A percentile compares a stretch with the other conserved stretches of the same genome.
Conservation (phyloP, 2,113 vertebrate species). For the Poeciliopsis retropinna region DNA sequence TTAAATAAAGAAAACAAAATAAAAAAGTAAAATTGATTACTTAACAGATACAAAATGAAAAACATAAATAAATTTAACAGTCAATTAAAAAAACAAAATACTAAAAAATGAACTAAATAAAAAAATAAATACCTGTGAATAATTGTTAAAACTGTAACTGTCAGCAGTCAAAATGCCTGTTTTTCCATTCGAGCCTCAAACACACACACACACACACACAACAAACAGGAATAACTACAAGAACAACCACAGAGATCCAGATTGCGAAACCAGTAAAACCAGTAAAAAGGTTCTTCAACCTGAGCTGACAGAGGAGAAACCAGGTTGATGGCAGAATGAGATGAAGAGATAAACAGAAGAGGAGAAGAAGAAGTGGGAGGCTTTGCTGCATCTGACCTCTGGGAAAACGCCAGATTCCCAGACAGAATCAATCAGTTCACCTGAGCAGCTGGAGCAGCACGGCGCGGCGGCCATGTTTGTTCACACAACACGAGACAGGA, state of each 20-base stretch:
- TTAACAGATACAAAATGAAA: too few relatives aligned
- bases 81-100: too few relatives aligned
- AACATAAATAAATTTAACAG: too few relatives aligned
- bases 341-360: constrained; percentile 35
- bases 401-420: constrained; percentile 66
- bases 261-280: constrained; percentile 60
- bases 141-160: too few relatives aligned
- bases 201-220: neutral
- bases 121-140: too few relatives aligned
- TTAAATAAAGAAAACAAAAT: too few relatives aligned
- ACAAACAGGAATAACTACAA: neutral
- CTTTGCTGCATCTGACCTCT: constrained; percentile 55
- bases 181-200: constrained; percentile 7
- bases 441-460: constrained; percentile 46
- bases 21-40: too few relatives aligned
- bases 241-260: constrained; percentile 7
- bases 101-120: too few relatives aligned
- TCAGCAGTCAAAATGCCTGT: too few relatives aligned
- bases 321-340: constrained; percentile 43
- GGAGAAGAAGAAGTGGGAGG: constrained; percentile 41
- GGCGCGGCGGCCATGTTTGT: constrained; percentile 56
- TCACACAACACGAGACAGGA: constrained; percentile 59
- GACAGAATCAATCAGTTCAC: constrained; percentile 66
- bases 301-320: constrained; percentile 53
- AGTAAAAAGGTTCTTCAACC: constrained; percentile 45